phyloP scores from a whole-genome alignment of 2,797 vertebrate genomes.

The Echeneis naucrates region DNA sequence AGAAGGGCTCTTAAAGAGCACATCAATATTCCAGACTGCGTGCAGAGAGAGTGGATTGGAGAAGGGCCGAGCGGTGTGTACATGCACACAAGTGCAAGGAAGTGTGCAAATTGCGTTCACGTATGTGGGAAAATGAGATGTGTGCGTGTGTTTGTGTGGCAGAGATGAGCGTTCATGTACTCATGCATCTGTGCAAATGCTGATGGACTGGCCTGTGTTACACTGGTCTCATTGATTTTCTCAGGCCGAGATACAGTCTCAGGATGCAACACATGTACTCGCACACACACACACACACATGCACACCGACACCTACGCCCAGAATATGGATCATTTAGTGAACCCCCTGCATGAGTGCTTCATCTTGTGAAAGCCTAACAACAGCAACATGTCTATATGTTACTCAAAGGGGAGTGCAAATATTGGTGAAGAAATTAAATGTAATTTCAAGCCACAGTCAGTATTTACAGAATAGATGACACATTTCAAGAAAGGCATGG shows the following conservation, averaged over 20 bases:
- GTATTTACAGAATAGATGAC: constrained; percentile 34
- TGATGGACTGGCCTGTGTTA: constrained; percentile 76
- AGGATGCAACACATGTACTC: constrained; percentile 53
- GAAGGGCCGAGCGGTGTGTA: constrained; percentile 55
- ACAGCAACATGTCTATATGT: constrained; percentile 48
- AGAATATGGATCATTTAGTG: constrained; percentile 70
- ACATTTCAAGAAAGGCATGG: constrained; percentile 34
- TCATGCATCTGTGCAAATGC: constrained; percentile 58
- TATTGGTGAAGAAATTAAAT: constrained; percentile 33
- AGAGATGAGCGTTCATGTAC: constrained; percentile 3
- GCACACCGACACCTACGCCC: constrained; percentile 28
- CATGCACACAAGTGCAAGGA: constrained; percentile 34
- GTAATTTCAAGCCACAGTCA: constrained; percentile 37
- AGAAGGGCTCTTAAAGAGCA: constrained; percentile 81
- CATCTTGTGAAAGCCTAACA: constrained; percentile 64
- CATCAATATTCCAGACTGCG: constrained; percentile 83
- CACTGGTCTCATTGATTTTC: constrained; percentile 82
- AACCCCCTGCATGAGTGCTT: constrained; percentile 58
- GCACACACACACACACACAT: constrained; percentile 15
- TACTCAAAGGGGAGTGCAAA: constrained; percentile 37
- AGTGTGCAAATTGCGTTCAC: constrained; percentile 30
- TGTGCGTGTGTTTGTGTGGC: constrained; percentile 15
- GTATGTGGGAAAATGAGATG: constrained; percentile 26
- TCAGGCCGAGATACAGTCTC: constrained; percentile 82
- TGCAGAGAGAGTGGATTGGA: constrained; percentile 59